Evolutionary conservation across 2,113 vertebrate species (phyloP), one percentile per base, ranked within the genome.

Genomic region (Amphilophus citrinellus): DNA sequence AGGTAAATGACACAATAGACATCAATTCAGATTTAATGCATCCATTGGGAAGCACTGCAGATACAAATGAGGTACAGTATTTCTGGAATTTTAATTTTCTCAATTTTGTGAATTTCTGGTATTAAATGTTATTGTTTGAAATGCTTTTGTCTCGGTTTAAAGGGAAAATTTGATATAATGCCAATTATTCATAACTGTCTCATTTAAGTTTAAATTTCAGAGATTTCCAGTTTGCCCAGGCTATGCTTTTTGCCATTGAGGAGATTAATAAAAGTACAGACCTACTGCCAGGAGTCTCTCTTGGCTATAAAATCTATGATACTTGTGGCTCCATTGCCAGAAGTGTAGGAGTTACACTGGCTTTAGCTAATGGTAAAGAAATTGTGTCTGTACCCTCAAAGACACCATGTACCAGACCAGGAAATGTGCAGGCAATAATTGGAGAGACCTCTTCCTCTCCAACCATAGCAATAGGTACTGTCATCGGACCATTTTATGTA

Each of bases 371-470:
- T 80, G 93, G 91, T 10, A 84, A 94, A 30, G 83, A 91, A 32
- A 76, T 62, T 1, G 14, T 22, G n/a, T n/a, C 39, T 61, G 27
- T 39, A n/a, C 11, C 24, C n/a, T 59, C 80, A 0, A 59, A 84
- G 2, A 47, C 7, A 39, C 37, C 83, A 14, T 95, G 95, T 76
- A 84, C 76, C 47, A 91, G 79, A 85, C 75, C 90, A 71, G 88
- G 92, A 60, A 80, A 94, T 66, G 95, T 96, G 3, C 94, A 91
- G 88, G 92, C 93, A 18, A 94, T 96, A 65, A 87, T 96, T 18
- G 95, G 95, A 77, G 94, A 95, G 71, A 89, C 94, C 0, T 92
- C 92, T 6, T 96, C 96, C 2, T 95, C 95, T 61, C 91, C 89
- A 5, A 90, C 83, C 30, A 91, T 95, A 83, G 95, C 94, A 22